Evolutionary conservation across 2,888 invertebrate species (phyloP), one percentile per base, ranked within the genome.

Genomic region (Acheta domesticus): DNA sequence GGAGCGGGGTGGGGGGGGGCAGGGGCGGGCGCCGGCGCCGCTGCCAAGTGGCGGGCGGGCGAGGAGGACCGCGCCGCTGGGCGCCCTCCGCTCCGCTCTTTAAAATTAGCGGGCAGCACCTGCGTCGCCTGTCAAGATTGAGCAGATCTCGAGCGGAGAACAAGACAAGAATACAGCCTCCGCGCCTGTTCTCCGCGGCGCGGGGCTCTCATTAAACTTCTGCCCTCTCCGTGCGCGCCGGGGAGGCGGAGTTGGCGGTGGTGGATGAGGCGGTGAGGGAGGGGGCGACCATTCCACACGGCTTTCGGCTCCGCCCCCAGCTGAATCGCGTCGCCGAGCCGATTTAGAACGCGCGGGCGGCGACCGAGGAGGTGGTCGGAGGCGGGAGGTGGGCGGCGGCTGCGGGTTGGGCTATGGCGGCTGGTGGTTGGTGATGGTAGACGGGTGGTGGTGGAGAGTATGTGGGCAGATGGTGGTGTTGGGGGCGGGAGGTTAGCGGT

Each of bases 81-180:
- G 36, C 36, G 36, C 36, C 36, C 36, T 36, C 4, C 5, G 62
- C 16, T 62, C n/a, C 16, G 14, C 62, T 62, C 62, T 62, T 62
- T 62, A 62, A 62, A 62, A 62, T 62, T 62, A 62, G 62, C 62
- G 16, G n/a, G 62, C 36, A 62, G n/a, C 62, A 62, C 62, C 62
- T 62, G 62, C n/a, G 62, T 62, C 62, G 62, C 14, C 62, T 62
- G 62, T 62, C 62, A 62, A 62, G 62, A 62, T 62, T 62, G 62
- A 62, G 62, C n/a, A 62, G 62, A 62, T 62, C 62, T 62, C 62
- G 14, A 19, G 62, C 62, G 62, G 62, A 62, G 62, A 62, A 62
- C 62, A 62, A 62, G 62, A 62, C 62, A 62, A 62, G 62, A 62
- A 62, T 62, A 62, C 62, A 62, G 62, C 62, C 62, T 12, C 62